These are phyloP conservation scores for Synergus gifuensis DNA, from an alignment of 2,888 invertebrate genomes.

Conservation along the genomic window DNA sequence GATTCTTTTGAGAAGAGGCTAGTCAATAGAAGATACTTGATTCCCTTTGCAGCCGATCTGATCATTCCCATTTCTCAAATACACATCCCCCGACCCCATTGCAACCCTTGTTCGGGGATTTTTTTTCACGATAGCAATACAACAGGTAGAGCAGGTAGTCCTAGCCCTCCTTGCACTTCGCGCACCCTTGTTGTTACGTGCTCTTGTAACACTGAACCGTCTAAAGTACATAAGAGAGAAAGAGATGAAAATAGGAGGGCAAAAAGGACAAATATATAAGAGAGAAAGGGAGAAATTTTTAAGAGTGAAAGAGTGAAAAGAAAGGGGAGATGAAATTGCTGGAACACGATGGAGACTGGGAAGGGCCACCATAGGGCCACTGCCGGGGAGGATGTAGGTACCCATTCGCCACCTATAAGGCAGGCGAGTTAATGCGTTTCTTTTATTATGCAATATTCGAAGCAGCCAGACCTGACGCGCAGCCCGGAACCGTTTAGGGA, in stretches of 20 bases:
- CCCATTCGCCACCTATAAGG: slow-evolving; percentile 51
- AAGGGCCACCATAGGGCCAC: slow-evolving; percentile 43
- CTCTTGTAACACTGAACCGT: slow-evolving; percentile 11
- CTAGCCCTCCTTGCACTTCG: slow-evolving; percentile 46
- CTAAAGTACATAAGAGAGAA: slow-evolving; percentile 8
- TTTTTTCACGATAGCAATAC: slow-evolving; percentile 54
- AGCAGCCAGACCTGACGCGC: slow-evolving; percentile 67
- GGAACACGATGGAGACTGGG: slow-evolving; percentile 39
- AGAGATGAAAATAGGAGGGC: slow-evolving; percentile 37
- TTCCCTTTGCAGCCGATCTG: slow-evolving; percentile 67
- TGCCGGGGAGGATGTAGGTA: slow-evolving; percentile 44
- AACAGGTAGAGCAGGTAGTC: slow-evolving; percentile 76
- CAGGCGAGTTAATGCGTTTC: slow-evolving; percentile 70
- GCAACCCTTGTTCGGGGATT: slow-evolving; percentile 53
- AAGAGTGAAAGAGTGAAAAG: slow-evolving; percentile 42
- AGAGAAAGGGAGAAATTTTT: neutral
- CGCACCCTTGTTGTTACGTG: slow-evolving; percentile 49
- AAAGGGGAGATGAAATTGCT: neutral
- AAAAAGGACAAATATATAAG: slow-evolving; percentile 44
- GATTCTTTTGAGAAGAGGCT: slow-evolving; percentile 34
- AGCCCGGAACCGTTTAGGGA: slow-evolving; percentile 75
- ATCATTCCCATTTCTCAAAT: slow-evolving; percentile 66
- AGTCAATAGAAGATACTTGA: slow-evolving; percentile 73
- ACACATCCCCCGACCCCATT: slow-evolving; percentile 45
- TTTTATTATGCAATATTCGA: slow-evolving; percentile 75